These are phyloP conservation scores for Mesopsocus fuscifrons DNA, from an alignment of 2,888 invertebrate genomes.

Conservation along the genomic window DNA sequence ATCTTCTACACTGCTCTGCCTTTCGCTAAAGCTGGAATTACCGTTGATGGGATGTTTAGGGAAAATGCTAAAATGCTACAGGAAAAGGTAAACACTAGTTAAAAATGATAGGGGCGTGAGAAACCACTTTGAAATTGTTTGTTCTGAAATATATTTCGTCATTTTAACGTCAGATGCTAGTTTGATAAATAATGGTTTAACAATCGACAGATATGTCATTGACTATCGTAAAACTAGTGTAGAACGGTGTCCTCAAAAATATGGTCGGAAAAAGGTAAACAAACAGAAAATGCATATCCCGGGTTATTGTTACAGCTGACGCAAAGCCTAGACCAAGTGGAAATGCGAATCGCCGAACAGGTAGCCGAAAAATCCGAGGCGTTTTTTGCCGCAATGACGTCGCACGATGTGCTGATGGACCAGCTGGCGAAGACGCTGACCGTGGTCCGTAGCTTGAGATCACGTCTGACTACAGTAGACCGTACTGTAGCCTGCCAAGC, in stretches of 20 bases:
- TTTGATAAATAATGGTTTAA: too few relatives aligned
- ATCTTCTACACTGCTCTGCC: constrained; percentile 77
- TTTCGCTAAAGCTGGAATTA: constrained; percentile 28
- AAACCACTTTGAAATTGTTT: too few relatives aligned
- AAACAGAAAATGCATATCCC: too few relatives aligned
- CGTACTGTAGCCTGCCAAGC: constrained; percentile 60
- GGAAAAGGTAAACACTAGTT: constrained; percentile 62
- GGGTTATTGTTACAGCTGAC: constrained; percentile 46
- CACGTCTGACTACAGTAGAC: constrained; percentile 60
- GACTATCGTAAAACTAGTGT: too few relatives aligned
- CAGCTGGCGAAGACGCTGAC: constrained; percentile 70
- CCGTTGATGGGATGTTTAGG: constrained; percentile 16
- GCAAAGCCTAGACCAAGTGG: constrained; percentile 86
- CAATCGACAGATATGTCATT: too few relatives aligned
- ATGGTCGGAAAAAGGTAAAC: too few relatives aligned
- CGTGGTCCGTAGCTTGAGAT: constrained; percentile 51
- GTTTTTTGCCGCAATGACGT: constrained; percentile 96
- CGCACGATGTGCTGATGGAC: constrained; percentile 92
- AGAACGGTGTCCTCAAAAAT: too few relatives aligned
- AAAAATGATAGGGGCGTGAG: too few relatives aligned
- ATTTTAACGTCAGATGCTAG: too few relatives aligned
- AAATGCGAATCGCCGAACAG: constrained; percentile 83
- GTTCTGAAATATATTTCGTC: too few relatives aligned
- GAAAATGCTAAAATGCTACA: constrained; percentile 43
- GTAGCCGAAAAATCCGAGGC: constrained; percentile 88